Percentiles rank a stretch among this genome's conserved stretches.
Evolutionary conservation across 2,797 vertebrate species (phyloP).

Genomic region (Bufotes viridis): DNA sequence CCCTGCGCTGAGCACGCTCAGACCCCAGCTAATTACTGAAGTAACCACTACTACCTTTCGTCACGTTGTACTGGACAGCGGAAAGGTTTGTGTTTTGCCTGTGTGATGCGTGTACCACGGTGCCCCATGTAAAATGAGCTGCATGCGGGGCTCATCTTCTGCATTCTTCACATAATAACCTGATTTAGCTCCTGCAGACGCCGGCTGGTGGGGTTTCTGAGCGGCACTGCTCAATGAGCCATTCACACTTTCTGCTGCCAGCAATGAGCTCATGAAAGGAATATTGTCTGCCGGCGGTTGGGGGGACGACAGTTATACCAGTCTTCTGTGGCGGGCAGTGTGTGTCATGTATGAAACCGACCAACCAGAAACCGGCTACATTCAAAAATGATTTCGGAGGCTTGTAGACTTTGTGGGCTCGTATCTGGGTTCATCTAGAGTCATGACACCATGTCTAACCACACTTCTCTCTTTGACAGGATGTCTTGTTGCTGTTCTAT

Average conservation of each 20-base stretch:
- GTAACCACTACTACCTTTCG: slow-evolving; percentile 86
- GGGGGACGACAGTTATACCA: background rate
- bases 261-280: slow-evolving; percentile 17
- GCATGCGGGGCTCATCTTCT: background rate
- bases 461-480: slow-evolving; percentile 73
- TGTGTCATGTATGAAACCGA: background rate
- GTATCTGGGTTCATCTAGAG: background rate
- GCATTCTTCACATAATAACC: background rate
- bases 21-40: slow-evolving; percentile 80
- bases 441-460: background rate
- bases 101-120: background rate
- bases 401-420: background rate
- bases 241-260: background rate
- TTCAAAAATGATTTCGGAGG: background rate
- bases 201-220: background rate
- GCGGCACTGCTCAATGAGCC: slow-evolving; percentile 3
- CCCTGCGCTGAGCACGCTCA: slow-evolving; percentile 60
- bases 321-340: background rate
- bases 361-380: background rate
- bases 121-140: background rate
- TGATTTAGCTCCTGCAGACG: background rate
- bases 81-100: slow-evolving; percentile 74
- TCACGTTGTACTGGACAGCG: slow-evolving; percentile 77
- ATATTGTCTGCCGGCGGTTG: slow-evolving; percentile 14
- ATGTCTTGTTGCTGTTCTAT: slow-evolving; percentile 85